Evolutionary conservation across 2,888 invertebrate genomes (phyloP), one percentile per base, ranked within the genome.

Genomic region (Drosophila leonis): DNA sequence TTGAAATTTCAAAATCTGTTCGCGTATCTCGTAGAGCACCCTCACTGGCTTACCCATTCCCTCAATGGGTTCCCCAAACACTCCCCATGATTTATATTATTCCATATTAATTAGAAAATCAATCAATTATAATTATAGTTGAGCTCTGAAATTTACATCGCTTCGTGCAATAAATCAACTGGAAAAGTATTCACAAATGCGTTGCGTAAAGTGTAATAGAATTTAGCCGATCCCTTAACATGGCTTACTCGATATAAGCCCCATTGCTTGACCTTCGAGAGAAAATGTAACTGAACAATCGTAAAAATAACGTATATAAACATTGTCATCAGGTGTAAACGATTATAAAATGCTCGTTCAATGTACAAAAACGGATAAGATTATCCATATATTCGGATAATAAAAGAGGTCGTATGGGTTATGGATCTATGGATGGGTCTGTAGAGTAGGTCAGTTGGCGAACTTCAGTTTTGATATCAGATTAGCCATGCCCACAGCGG

Each of bases 71-170:
- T 29, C n/a, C n/a, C 10, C 3, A 29, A 48, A 9, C 4, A 31
- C 10, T 3, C 7, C 9, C 12, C 49, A 7, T 49, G 12, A 31
- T n/a, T 13, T 20, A 31, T 8, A 31, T 12, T 13, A 4, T 18
- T 49, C 18, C 18, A 31, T 18, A 49, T 49, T 20, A 24, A 33
- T 20, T 20, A n/a, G 35, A 27, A 52, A 52, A 52, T 52, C 13
- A 24, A 52, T 52, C 24, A 37, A 37, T 37, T 33, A 33, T 52
- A 52, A 52, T 52, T 33, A 51, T 51, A 51, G 49, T 31, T 35
- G 35, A 15, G 52, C 15, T 15, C 35, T 24, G 5, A 37, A 52
- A 52, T 49, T 49, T 49, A 18, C 49, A 49, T 20, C 7, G 18
- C 18, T 31, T 4, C 13, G 31, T 0, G 31, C 18, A 7, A 18